Evolutionary conservation across 2,113 vertebrate species (phyloP).

Genomic region (Vulpes lagopus): DNA sequence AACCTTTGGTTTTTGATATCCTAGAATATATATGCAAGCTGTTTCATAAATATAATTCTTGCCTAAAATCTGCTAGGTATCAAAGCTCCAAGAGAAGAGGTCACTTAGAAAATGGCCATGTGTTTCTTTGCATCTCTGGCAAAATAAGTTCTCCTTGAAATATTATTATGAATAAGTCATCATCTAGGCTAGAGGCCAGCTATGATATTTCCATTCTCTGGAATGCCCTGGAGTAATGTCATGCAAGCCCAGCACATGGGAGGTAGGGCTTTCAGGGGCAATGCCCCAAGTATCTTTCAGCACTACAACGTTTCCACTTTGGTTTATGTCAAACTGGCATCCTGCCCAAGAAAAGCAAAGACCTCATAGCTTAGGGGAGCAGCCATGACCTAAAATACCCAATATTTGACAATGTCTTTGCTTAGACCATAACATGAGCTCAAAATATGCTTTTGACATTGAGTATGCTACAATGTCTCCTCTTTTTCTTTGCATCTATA

Average conservation of each 20-base stretch:
- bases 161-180: conserved; percentile 50
- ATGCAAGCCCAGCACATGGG: not conserved
- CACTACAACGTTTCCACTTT: not conserved
- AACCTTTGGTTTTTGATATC: not conserved
- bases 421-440: not conserved
- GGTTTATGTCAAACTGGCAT: not conserved
- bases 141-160: conserved; percentile 52
- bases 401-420: not conserved
- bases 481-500: conserved; percentile 21
- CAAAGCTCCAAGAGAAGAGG: not conserved
- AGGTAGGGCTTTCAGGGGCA: not conserved
- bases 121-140: conserved; percentile 37
- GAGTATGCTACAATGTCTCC: not conserved
- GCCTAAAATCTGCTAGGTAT: not conserved
- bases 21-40: not conserved
- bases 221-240: not conserved
- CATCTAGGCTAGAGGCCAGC: not conserved
- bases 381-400: not conserved
- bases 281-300: not conserved
- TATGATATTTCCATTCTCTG: conserved; percentile 34
- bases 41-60: conserved; percentile 25
- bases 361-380: not conserved
- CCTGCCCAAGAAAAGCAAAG: not conserved
- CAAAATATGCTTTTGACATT: conserved; percentile 9
- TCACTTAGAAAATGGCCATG: conserved; percentile 30